phyloP scores from a whole-genome alignment of 2,113 vertebrate species.

The Felis chaus region DNA sequence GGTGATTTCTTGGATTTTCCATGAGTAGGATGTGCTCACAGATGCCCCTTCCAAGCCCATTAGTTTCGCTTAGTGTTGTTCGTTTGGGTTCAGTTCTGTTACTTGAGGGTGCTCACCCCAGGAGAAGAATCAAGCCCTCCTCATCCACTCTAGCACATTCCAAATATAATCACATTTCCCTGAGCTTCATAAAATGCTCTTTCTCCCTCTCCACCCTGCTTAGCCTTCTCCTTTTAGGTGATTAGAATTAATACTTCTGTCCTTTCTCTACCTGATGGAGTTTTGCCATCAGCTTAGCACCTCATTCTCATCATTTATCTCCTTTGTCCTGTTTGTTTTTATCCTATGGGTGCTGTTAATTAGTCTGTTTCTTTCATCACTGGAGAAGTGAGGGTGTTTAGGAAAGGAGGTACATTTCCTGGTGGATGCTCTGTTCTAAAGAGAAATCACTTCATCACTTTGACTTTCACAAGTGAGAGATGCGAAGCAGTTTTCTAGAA shows the following conservation, averaged over 20 bases:
- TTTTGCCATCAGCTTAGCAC: background rate
- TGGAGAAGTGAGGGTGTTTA: background rate
- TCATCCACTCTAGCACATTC: background rate
- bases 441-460: background rate
- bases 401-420: background rate
- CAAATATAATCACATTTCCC: background rate
- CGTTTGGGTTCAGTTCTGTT: background rate
- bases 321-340: background rate
- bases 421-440: background rate
- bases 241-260: background rate
- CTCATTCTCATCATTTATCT: background rate
- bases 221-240: slow-evolving; percentile 29
- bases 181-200: background rate
- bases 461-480: background rate
- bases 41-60: background rate
- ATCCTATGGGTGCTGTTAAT: background rate
- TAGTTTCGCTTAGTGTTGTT: background rate
- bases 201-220: background rate
- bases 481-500: background rate
- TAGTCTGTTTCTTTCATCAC: background rate
- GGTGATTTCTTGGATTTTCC: slow-evolving; percentile 59
- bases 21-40: background rate
- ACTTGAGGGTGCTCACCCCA: background rate
- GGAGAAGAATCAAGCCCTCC: slow-evolving; percentile 54
- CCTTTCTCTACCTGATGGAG: background rate